Evolutionary conservation across 1,140 invertebrate species (phyloP).

Genomic region (Drosophila persimilis): DNA sequence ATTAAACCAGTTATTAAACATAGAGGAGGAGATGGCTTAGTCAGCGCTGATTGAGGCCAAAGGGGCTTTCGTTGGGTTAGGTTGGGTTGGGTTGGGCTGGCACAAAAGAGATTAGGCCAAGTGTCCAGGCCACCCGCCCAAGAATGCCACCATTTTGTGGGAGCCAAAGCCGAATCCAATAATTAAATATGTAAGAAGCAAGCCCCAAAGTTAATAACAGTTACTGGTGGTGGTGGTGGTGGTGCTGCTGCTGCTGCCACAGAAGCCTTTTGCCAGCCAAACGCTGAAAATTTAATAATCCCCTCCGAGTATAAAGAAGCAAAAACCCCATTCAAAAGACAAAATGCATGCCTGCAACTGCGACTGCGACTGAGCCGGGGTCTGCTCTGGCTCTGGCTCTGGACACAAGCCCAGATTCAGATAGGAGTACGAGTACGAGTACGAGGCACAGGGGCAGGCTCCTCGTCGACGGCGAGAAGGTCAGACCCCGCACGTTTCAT

Average conservation of each 20-base stretch:
- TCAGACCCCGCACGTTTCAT: constrained; percentile 80
- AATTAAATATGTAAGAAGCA: constrained; percentile 61
- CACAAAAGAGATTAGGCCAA: constrained; percentile 38
- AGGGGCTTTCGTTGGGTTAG: constrained; percentile 5
- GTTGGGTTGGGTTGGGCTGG: constrained; percentile 12
- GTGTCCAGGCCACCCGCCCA: constrained; percentile 45
- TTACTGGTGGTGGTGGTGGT: too few relatives aligned
- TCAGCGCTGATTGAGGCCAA: constrained; percentile 33
- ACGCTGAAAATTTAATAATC: constrained; percentile 73
- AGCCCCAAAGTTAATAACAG: constrained; percentile 56
- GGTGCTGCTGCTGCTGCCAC: constrained; percentile 36
- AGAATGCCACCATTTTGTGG: constrained; percentile 22
- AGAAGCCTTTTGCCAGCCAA: constrained; percentile 66
- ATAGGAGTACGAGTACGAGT: constrained; percentile 17
- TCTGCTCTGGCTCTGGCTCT: background rate
- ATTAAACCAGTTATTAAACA: constrained; percentile 13
- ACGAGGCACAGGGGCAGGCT: constrained; percentile 51
- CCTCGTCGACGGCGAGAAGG: constrained; percentile 66
- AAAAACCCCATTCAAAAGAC: constrained; percentile 37
- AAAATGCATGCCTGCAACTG: constrained; percentile 26
- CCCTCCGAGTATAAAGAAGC: constrained; percentile 39
- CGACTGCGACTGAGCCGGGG: constrained; percentile 4
- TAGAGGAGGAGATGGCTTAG: constrained; percentile 17
- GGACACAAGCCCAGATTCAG: constrained; percentile 11
- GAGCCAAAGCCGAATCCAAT: constrained; percentile 38